phyloP scores from a whole-genome alignment of 2,888 invertebrate species.

The Drosophila paramelanica region DNA sequence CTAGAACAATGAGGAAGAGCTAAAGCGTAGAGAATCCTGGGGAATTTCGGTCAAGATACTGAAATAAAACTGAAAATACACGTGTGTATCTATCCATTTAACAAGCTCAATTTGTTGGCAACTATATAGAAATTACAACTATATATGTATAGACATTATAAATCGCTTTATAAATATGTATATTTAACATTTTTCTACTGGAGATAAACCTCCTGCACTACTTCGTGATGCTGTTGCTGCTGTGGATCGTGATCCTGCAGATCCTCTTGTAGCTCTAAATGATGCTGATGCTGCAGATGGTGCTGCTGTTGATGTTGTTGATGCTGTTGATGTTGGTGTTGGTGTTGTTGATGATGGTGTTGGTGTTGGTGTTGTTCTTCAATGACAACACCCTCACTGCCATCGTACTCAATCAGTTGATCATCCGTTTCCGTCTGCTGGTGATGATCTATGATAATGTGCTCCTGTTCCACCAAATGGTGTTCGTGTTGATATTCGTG shows the following conservation, averaged over 20 bases:
- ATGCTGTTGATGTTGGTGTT: constrained; percentile 54
- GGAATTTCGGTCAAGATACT: constrained; percentile 1
- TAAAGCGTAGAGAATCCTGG: neutral
- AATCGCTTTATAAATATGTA: constrained; percentile 9
- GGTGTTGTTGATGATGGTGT: constrained; percentile 50
- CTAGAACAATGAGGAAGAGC: neutral
- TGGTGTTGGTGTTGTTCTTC: constrained; percentile 60
- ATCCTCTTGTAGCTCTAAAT: constrained; percentile 74
- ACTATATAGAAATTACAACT: constrained; percentile 26
- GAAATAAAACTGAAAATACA: neutral
- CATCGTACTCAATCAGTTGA: constrained; percentile 79
- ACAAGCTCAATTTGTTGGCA: constrained; percentile 20
- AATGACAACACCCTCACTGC: constrained; percentile 67
- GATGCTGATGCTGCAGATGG: constrained; percentile 71
- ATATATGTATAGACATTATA: constrained; percentile 9
- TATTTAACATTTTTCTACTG: constrained; percentile 56
- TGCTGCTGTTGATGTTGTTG: constrained; percentile 75
- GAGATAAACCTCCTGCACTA: constrained; percentile 82
- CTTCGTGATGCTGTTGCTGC: constrained; percentile 79
- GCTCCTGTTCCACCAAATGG: constrained; percentile 65
- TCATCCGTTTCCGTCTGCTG: constrained; percentile 76
- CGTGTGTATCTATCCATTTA: neutral
- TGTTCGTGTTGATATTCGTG: constrained; percentile 69
- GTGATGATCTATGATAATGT: constrained; percentile 70
- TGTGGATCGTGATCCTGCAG: constrained; percentile 73